Conservation (phyloP, 2,888 invertebrate species). For the Erebia epiphron region DNA sequence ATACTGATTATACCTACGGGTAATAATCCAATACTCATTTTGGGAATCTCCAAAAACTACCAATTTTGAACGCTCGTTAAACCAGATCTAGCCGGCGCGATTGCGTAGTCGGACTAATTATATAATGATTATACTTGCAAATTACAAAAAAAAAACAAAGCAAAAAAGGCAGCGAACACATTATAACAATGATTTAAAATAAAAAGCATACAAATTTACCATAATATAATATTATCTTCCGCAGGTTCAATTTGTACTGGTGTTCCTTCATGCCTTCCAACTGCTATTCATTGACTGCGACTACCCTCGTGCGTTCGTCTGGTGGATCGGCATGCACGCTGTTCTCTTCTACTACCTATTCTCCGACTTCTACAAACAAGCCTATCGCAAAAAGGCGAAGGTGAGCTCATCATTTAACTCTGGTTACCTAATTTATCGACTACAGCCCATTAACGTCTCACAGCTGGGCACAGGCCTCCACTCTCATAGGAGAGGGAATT, state of each 20-base stretch:
- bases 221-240: constrained; percentile 41
- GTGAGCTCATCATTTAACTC: constrained; percentile 26
- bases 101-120: no score
- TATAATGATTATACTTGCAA: no score
- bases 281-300: constrained; percentile 94
- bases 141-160: no score
- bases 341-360: constrained; percentile 96
- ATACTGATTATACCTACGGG: no score
- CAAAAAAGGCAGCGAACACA: no score
- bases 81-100: no score
- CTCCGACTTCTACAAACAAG: constrained; percentile 93
- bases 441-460: no score
- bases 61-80: no score
- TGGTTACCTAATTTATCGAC: not conserved
- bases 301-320: constrained; percentile 93
- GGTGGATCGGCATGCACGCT: constrained; percentile 96
- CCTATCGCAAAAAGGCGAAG: constrained; percentile 83
- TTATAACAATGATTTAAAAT: not conserved
- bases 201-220: not conserved
- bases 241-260: constrained; percentile 93
- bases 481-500: no score
- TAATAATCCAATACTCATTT: no score
- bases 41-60: no score
- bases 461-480: no score
- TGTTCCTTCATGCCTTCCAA: constrained; percentile 95